These are phyloP conservation scores for Drosophila nr. medialis DNA, from an alignment of 2,888 invertebrate species.

Conservation along the genomic window DNA sequence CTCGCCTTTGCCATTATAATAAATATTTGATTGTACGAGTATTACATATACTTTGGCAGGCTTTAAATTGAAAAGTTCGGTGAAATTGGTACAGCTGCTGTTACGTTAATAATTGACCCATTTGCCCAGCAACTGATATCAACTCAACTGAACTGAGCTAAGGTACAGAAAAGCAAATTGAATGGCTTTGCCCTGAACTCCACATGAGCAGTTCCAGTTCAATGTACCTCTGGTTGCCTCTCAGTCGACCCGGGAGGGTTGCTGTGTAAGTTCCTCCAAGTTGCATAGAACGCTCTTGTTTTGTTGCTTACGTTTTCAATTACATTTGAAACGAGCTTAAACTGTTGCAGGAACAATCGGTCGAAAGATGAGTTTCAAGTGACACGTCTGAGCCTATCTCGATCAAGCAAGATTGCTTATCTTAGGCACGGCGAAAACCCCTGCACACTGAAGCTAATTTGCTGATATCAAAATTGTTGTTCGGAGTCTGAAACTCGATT, in stretches of 20 bases:
- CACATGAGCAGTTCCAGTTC: conserved; percentile 63
- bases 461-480: neutral
- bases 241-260: conserved; percentile 27
- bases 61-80: conserved; percentile 55
- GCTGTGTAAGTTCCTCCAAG: neutral
- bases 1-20: conserved; percentile 58
- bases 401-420: neutral
- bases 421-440: no score
- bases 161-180: conserved; percentile 67
- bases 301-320: neutral
- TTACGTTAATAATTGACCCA: conserved; percentile 69
- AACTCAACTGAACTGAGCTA: conserved; percentile 35
- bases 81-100: conserved; percentile 62
- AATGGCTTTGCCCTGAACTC: conserved; percentile 66
- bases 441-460: neutral
- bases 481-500: neutral
- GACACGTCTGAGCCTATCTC: neutral
- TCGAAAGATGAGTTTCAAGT: neutral
- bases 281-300: neutral
- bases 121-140: conserved; percentile 51
- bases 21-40: conserved; percentile 80
- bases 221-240: conserved; percentile 63
- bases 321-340: neutral
- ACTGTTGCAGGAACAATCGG: neutral
- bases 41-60: conserved; percentile 52